phyloP scores from a whole-genome alignment of 2,888 invertebrate genomes.

The Eumacrocentrus americanus region DNA sequence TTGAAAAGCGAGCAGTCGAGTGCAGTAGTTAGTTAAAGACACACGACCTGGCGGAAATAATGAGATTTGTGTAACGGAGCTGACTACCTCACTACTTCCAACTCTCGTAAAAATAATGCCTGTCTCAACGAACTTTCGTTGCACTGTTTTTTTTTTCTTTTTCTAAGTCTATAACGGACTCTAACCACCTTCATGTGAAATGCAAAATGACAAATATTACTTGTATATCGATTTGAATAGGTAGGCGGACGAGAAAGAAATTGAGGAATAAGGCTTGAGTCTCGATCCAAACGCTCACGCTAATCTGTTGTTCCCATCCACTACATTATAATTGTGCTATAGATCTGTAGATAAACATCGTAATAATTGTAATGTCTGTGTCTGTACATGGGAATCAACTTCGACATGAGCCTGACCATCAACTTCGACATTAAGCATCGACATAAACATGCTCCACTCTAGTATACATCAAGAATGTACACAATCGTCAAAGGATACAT shows the following conservation, averaged over 20 bases:
- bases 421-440: too few species aligned
- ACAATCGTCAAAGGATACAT: not conserved
- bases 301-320: too few species aligned
- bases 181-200: not conserved
- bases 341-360: too few species aligned
- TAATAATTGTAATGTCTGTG: too few species aligned
- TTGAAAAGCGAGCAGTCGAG: too few species aligned
- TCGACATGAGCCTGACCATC: too few species aligned
- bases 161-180: constrained; percentile 3
- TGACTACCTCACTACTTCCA: too few species aligned
- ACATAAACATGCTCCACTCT: too few species aligned
- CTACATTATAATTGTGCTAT: too few species aligned
- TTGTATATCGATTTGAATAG: constrained; percentile 33
- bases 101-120: not conserved
- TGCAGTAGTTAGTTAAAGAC: not conserved
- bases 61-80: constrained; percentile 16
- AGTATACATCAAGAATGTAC: not conserved
- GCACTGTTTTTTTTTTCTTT: not conserved
- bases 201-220: not conserved
- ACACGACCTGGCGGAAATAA: constrained; percentile 20
- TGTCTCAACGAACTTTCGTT: not conserved
- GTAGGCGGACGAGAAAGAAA: constrained; percentile 47
- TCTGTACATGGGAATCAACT: too few species aligned
- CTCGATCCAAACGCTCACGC: constrained; percentile 28
- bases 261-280: constrained; percentile 42